Base-by-base conservation (phyloP, 2,888 invertebrate species). In the Meloe dianella region DNA sequence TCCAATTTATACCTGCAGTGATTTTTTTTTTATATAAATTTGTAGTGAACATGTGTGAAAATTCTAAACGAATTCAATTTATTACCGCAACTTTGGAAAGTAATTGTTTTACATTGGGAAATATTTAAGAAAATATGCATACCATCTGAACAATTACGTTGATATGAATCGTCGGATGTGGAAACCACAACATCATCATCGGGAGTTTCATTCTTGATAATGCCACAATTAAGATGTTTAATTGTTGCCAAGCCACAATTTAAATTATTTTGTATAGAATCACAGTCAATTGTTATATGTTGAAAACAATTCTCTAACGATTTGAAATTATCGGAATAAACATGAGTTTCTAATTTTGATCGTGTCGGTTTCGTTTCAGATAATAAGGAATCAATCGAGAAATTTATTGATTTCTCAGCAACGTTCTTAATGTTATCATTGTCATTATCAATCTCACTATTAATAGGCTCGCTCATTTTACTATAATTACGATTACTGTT, bases 361-460 rank as follows among this genome's bases (percentile, higher is more conserved):
- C n/a, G 35, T 12, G 51, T 27, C 27, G 54, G 24, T 10, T 29
- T 58, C 14, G 24, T 57, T 58, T 61, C 60, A 6, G 77, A 74
- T 35, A 79, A 72, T 30, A 81, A 70, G 0, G 81, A 79, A 62
- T 81, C 81, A 17, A 81, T 81, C 2, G 78, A 77, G 70, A 81
- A 81, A 63, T 74, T 80, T 56, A 75, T 78, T 1, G 76, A 74
- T 59, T 76, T 78, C 60, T 65, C 63, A 5, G 14, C 7, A 57
- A 54, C 61, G 12, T 29, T 67, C 12, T 56, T 56, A 51, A 60
- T 65, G n/a, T 61, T 68, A 64, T 60, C 51, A 29, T 66, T 62
- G 22, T 58, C 20, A 58, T 54, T 41, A 41, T 65, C 60, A 32
- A 41, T 10, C 14, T 64, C 60, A 58, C 63, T 59, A 51, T 22